phyloP scores from a whole-genome alignment of 2,113 vertebrate species.

The Progne subis region DNA sequence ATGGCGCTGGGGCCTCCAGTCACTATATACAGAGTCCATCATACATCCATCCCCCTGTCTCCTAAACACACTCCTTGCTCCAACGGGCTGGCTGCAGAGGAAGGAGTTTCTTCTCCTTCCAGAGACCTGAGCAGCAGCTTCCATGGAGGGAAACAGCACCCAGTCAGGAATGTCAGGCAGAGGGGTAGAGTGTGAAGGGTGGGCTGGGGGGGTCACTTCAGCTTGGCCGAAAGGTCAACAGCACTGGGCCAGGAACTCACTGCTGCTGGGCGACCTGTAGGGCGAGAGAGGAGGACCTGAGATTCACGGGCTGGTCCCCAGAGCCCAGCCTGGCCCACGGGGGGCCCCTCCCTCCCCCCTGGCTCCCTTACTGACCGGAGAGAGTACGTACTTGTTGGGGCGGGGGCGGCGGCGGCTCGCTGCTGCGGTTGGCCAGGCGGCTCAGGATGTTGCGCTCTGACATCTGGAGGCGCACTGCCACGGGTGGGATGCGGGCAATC shows the following conservation, averaged over 20 bases:
- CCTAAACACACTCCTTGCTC: constrained; percentile 73
- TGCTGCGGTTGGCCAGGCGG: constrained; percentile 91
- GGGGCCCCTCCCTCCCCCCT: neutral
- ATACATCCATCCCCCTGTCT: constrained; percentile 44
- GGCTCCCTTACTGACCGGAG: neutral
- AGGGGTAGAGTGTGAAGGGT: constrained; percentile 60
- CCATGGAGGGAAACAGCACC: constrained; percentile 61
- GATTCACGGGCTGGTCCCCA: neutral
- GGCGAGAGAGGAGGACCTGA: neutral
- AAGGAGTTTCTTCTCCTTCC: constrained; percentile 43
- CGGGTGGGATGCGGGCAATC: constrained; percentile 94
- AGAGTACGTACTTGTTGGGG: constrained; percentile 85
- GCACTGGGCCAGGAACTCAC: constrained; percentile 61
- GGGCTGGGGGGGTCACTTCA: constrained; percentile 63
- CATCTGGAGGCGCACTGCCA: constrained; percentile 96
- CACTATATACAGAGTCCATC: constrained; percentile 72
- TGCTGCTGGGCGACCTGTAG: constrained; percentile 81
- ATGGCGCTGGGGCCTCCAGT: constrained; percentile 74
- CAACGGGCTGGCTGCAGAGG: constrained; percentile 61
- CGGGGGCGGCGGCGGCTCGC: constrained; percentile 82
- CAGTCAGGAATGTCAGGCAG: constrained; percentile 67
- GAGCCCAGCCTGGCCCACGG: neutral
- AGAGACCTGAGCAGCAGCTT: constrained; percentile 62
- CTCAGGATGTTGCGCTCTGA: constrained; percentile 97
- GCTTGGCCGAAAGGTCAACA: constrained; percentile 55